phyloP scores from a whole-genome alignment of 1,140 invertebrate species.

The Drosophila punjabiensis region DNA sequence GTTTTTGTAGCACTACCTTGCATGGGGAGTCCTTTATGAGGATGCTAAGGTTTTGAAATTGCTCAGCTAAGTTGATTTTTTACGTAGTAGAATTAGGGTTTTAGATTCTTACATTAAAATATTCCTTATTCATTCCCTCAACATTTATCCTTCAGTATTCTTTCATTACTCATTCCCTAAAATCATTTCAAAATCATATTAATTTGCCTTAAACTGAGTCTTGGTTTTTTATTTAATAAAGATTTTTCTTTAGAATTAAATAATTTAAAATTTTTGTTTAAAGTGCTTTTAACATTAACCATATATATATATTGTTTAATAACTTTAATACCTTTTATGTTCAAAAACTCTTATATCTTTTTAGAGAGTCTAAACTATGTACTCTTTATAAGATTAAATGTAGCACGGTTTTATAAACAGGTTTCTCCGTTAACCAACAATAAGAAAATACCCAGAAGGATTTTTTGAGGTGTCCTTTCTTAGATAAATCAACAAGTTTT shows the following conservation, averaged over 20 bases:
- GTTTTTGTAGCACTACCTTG: background rate
- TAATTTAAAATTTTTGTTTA: background rate
- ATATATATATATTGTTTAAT: background rate
- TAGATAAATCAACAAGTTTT: conserved; percentile 3
- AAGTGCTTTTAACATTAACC: background rate
- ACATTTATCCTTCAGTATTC: background rate
- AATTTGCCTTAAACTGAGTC: background rate
- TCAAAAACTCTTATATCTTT: background rate
- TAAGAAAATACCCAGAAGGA: background rate
- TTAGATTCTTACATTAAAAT: background rate
- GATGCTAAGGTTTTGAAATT: background rate
- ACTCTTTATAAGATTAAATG: no score
- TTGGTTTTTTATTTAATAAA: background rate
- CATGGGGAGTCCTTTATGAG: background rate
- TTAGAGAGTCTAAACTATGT: no score
- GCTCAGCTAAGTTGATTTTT: background rate
- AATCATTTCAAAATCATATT: background rate
- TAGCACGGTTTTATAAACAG: background rate
- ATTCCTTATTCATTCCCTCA: background rate
- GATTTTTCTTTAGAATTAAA: background rate
- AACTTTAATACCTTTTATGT: background rate
- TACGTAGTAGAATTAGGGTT: no score
- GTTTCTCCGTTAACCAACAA: background rate
- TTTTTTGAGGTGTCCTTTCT: background rate
- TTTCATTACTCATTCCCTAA: background rate